Conservation (phyloP, 2,888 invertebrate species). For the Drosophila meridiana region DNA sequence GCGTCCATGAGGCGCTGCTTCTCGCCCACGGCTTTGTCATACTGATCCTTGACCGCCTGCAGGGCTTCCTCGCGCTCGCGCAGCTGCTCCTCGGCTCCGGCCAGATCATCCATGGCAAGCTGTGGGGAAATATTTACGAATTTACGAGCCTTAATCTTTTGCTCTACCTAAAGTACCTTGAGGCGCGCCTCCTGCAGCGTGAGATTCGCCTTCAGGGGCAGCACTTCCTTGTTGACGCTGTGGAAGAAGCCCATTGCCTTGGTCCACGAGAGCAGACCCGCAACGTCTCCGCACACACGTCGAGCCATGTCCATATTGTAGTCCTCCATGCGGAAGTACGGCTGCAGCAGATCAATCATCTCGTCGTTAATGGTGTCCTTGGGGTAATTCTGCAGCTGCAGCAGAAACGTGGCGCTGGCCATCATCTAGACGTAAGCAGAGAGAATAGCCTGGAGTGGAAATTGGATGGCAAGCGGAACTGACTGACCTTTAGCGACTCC, state of each 20-base stretch:
- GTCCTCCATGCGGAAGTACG: constrained; percentile 98
- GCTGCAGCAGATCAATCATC: constrained; percentile 96
- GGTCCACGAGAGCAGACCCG: constrained; percentile 97
- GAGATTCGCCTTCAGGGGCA: constrained; percentile 96
- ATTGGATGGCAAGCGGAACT: not conserved
- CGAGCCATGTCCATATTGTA: constrained; percentile 98
- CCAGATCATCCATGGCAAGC: constrained; percentile 95
- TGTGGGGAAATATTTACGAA: constrained; percentile 62
- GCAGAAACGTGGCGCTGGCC: constrained; percentile 96
- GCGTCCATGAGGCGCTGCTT: constrained; percentile 96
- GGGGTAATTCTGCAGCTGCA: constrained; percentile 97
- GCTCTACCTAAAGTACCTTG: constrained; percentile 86
- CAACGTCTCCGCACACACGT: constrained; percentile 98
- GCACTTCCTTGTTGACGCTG: constrained; percentile 97
- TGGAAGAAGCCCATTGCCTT: constrained; percentile 98
- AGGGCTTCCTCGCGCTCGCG: constrained; percentile 96
- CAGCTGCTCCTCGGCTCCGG: constrained; percentile 94
- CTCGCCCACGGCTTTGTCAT: constrained; percentile 96
- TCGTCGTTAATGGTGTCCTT: constrained; percentile 98
- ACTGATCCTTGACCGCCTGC: constrained; percentile 95
- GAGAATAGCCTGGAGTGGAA: not conserved
- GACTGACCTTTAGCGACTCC: constrained; percentile 93
- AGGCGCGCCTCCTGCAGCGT: constrained; percentile 95
- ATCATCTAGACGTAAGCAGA: constrained; percentile 89
- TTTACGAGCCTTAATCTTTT: not conserved